A percentile compares a stretch with the other conserved stretches of the same genome.
phyloP scores from a whole-genome alignment of 2,797 vertebrate genomes.

The Valencia hispanica region DNA sequence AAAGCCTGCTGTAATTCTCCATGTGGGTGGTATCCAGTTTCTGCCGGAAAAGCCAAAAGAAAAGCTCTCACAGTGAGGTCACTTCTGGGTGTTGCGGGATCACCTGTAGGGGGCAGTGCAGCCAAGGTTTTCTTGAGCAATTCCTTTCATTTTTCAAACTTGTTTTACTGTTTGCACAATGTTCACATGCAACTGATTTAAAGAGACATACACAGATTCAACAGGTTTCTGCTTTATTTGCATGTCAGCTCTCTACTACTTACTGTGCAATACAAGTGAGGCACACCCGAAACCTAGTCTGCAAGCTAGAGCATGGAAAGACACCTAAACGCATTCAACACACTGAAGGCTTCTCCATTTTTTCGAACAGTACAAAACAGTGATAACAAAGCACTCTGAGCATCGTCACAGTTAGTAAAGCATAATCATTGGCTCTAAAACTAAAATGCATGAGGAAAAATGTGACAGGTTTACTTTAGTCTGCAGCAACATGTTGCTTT shows the following conservation, averaged over 20 bases:
- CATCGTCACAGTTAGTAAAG: constrained; percentile 58
- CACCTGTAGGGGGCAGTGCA: constrained; percentile 7
- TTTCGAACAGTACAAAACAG: constrained; percentile 61
- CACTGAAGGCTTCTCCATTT: constrained; percentile 36
- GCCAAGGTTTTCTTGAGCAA: background rate
- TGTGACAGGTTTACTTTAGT: constrained; percentile 31
- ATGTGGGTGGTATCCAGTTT: constrained; percentile 24
- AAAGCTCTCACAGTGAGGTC: background rate
- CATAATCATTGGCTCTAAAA: constrained; percentile 39
- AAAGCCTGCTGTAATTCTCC: constrained; percentile 3
- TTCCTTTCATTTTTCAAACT: background rate
- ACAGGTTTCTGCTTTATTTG: constrained; percentile 64
- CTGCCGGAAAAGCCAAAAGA: constrained; percentile 1
- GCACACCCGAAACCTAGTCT: constrained; percentile 40
- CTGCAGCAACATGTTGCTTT: constrained; percentile 47
- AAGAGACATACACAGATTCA: background rate
- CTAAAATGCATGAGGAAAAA: constrained; percentile 19
- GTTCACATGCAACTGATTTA: background rate
- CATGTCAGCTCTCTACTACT: constrained; percentile 21
- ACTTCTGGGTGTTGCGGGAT: background rate
- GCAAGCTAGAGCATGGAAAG: constrained; percentile 50
- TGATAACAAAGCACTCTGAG: constrained; percentile 48
- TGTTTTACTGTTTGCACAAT: background rate
- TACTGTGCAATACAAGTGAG: constrained; percentile 29
- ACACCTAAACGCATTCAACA: constrained; percentile 47